Base-by-base conservation (phyloP, 2,797 vertebrate species). In the Sebastes nivosus region DNA sequence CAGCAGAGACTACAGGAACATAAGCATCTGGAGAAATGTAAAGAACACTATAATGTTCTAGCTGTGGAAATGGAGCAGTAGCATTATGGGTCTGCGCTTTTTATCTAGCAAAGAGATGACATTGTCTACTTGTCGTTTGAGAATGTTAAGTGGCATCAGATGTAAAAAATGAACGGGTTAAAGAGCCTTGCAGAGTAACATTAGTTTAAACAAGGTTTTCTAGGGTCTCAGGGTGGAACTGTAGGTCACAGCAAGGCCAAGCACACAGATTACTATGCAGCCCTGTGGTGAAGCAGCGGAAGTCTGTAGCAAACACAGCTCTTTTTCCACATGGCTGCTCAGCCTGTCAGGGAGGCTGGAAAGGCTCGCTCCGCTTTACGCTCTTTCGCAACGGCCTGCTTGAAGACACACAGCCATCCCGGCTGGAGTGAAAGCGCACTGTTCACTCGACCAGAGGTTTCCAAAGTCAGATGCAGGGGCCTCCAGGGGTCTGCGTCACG, bases 251-350 rank as follows among this genome's bases (percentile, higher is more conserved):
- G 22, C 67, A 80, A 91, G 80, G 90, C 79, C 89, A 89, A 83
- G 77, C 75, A 74, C 83, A 84, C 86, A 90, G 78, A 89, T 93
- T 89, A 89, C 86, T 66, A 83, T 89, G 78, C 84, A 85, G 82
- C 83, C 76, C 79, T 80, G 77, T 87, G 68, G 87, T 80, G 77
- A 83, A 85, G 83, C 86, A 78, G 69, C 54, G 64, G 66, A 91
- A 83, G 90, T 88, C 86, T 84, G 78, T 68, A 81, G 91, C 92
- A 83, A 92, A 88, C 91, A 83, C 86, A 89, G 89, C 91, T 93
- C 75, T 93, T 95, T 94, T 94, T 94, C 88, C 91, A 91, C 90
- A 89, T 87, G 91, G 83, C 88, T 91, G 89, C 86, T 85, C 87
- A 59, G 82, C 71, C 87, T 86, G 86, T 90, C 84, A 86, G 86